Conservation (phyloP, 2,888 invertebrate species). For the Yponomeuta sedellus region DNA sequence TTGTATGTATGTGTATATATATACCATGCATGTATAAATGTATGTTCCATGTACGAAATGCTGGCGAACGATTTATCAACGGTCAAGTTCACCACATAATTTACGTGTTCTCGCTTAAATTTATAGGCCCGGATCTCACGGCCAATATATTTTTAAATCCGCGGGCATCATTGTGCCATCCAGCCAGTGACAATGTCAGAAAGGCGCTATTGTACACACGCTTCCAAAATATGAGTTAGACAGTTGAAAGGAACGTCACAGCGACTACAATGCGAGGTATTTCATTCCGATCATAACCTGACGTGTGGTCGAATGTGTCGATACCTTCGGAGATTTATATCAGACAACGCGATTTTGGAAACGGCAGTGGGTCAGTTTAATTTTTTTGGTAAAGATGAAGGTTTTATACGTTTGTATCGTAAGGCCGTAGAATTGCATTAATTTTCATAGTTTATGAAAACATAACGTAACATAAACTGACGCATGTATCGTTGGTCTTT, state of each 20-base stretch:
- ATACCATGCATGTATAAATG: too few species aligned
- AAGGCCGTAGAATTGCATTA: too few species aligned
- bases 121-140: slow-evolving; percentile 38
- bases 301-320: slow-evolving; percentile 73
- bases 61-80: not conserved
- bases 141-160: slow-evolving; percentile 66
- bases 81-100: not conserved
- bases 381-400: slow-evolving; percentile 17
- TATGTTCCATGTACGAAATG: not conserved
- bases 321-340: slow-evolving; percentile 68
- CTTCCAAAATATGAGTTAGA: slow-evolving; percentile 63
- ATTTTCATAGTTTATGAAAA: too few species aligned
- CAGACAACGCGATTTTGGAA: slow-evolving; percentile 33
- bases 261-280: slow-evolving; percentile 58
- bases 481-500: too few species aligned
- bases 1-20: too few species aligned
- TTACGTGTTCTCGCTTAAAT: not conserved
- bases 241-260: slow-evolving; percentile 52
- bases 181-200: slow-evolving; percentile 63
- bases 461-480: too few species aligned
- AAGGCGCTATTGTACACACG: slow-evolving; percentile 71
- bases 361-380: slow-evolving; percentile 37
- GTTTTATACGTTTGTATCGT: too few species aligned
- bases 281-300: slow-evolving; percentile 67
- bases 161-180: slow-evolving; percentile 54